Percentiles rank a stretch among this genome's conserved stretches.
These are phyloP conservation scores for Unio pictorum DNA, from an alignment of 2,888 invertebrate species.

Conservation along the genomic window DNA sequence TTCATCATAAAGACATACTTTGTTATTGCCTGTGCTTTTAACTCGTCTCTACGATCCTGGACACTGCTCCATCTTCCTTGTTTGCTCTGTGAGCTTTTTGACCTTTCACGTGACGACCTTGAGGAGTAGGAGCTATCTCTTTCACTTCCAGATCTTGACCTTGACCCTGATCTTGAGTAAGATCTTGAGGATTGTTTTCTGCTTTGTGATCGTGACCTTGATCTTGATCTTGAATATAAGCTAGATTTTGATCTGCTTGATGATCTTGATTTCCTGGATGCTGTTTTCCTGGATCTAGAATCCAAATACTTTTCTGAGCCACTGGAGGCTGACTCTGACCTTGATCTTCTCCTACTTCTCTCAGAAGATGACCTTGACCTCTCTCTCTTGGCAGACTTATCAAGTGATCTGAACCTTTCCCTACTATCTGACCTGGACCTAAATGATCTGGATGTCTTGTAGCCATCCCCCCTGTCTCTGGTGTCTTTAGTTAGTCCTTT, in stretches of 20 bases:
- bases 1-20: too few relatives aligned
- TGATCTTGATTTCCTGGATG: conserved; percentile 29
- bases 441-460: conserved; percentile 14
- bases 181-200: conserved; percentile 18
- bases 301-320: background rate
- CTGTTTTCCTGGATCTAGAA: conserved; percentile 6
- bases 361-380: conserved; percentile 19
- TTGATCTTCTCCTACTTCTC: conserved; percentile 11
- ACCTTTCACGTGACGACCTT: conserved; percentile 20
- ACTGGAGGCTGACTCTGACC: conserved; percentile 3
- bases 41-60: background rate
- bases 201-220: conserved; percentile 1
- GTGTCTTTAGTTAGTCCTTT: background rate
- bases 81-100: conserved; percentile 15
- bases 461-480: background rate
- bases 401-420: conserved; percentile 23
- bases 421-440: conserved; percentile 31
- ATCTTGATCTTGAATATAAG: conserved; percentile 18
- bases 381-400: background rate
- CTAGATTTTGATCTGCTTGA: conserved; percentile 19
- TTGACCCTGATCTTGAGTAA: conserved; percentile 18
- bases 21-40: too few relatives aligned
- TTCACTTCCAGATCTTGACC: conserved; percentile 13
- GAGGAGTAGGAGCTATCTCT: conserved; percentile 10
- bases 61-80: background rate